phyloP scores from a whole-genome alignment of 2,113 vertebrate genomes.

The Neolamprologus variostigma region DNA sequence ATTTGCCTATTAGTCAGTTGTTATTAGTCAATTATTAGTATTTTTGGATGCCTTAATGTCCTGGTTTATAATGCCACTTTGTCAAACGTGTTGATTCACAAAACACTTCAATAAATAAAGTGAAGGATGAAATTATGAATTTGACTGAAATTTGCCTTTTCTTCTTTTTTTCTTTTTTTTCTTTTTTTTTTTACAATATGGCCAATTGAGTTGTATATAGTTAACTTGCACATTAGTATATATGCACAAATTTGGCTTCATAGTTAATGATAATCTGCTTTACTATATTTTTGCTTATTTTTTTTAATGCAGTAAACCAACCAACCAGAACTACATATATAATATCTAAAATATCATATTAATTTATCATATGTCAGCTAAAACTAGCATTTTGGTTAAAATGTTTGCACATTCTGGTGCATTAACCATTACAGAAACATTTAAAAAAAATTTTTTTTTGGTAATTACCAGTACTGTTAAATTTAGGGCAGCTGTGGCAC shows the following conservation, averaged over 20 bases:
- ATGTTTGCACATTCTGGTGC: not conserved
- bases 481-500: not conserved
- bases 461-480: not conserved
- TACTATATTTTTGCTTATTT: not conserved
- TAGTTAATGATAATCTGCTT: not conserved
- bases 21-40: not conserved
- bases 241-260: not conserved
- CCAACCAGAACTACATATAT: not conserved
- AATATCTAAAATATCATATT: not conserved
- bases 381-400: not conserved
- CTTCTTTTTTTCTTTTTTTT: not conserved
- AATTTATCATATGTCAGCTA: not conserved
- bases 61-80: not conserved
- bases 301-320: not conserved
- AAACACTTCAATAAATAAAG: not conserved
- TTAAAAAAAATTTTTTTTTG: fast-evolving
- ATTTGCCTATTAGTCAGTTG: not conserved
- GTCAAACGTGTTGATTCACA: not conserved
- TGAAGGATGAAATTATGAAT: not conserved
- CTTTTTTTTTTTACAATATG: not conserved
- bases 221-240: not conserved
- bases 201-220: too few relatives aligned
- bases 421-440: not conserved
- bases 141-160: not conserved
- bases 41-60: not conserved